A percentile compares a stretch with the other conserved stretches of the same genome.
Conservation (phyloP, 2,797 vertebrate species). For the Chaetophractus vellerosus region DNA sequence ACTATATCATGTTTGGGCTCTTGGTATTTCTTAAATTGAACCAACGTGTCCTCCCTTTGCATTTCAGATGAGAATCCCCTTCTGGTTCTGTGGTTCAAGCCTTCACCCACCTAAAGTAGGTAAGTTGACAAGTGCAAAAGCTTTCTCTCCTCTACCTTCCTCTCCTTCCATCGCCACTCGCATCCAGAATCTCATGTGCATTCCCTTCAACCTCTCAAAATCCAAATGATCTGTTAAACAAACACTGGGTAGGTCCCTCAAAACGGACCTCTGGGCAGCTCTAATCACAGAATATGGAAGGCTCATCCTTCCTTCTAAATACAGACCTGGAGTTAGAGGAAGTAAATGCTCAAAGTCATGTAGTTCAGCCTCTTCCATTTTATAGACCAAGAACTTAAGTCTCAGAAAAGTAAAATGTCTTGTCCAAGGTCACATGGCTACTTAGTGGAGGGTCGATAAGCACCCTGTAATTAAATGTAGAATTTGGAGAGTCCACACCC, state of each 20-base stretch:
- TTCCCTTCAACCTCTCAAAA: neutral
- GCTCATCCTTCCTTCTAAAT: neutral
- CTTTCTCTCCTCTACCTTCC: neutral
- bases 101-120: neutral
- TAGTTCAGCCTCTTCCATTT: neutral
- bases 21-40: neutral
- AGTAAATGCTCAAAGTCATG: neutral
- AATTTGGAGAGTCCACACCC: neutral
- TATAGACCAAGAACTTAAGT: conserved; percentile 39
- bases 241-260: neutral
- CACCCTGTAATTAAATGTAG: conserved; percentile 36
- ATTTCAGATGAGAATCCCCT: conserved; percentile 43
- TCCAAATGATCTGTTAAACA: neutral
- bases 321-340: neutral
- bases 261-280: neutral
- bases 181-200: neutral
- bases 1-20: neutral
- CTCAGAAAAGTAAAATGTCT: conserved; percentile 41
- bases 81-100: neutral
- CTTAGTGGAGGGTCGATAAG: neutral
- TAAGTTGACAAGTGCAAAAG: neutral
- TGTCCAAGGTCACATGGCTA: neutral
- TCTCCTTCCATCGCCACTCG: neutral
- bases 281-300: neutral
- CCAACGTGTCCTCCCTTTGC: conserved; percentile 12